Evolutionary conservation across 2,797 vertebrate species (phyloP), one percentile per base, ranked within the genome.

Genomic region (Hydrocynus forskahlii): DNA sequence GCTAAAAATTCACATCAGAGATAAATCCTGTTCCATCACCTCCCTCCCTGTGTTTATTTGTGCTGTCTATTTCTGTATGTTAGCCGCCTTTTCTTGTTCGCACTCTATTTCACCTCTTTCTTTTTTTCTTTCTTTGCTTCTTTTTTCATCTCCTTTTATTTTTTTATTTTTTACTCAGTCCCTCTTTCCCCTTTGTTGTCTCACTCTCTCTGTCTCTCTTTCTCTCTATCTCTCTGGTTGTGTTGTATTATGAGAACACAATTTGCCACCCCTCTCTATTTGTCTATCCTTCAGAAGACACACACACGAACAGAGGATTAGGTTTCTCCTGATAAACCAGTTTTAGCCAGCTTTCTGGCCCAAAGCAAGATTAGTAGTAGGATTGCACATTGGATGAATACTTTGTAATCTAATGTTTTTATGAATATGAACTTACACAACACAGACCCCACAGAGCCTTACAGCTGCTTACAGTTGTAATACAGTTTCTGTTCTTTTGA

Each of bases 221-320:
- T 13, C 9, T 29, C 21, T 59, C n/a, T 57, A 9, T 21, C 19
- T 8, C 6, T 57, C 19, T 19, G 16, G 29, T 38, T 64, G 7
- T 64, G 29, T 19, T 38, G 14, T 8, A 64, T 64, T 64, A 38
- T 64, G 60, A 64, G 7, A 64, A 19, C 14, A 38, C 62, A 35
- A 3, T 35, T 14, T 63, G 25, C 10, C 1, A 7, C 62, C 25
- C 5, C 7, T n/a, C 0, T 63, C 13, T 29, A 35, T 16, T 17
- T 63, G 3, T 35, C 23, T 17, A 7, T 23, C 59, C 21, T 60
- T 23, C 25, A 29, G 60, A 62, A 52, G 45, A 10, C 45, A 48
- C 62, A 63, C 57, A 13, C 12, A 73, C 67, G 77, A 19, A 71
- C 38, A 38, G 48, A 67, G 19, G 19, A n/a, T 50, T 67, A 63